Evolutionary conservation across 1,140 invertebrate genomes (phyloP).

Genomic region (Magallana ariakensis): DNA sequence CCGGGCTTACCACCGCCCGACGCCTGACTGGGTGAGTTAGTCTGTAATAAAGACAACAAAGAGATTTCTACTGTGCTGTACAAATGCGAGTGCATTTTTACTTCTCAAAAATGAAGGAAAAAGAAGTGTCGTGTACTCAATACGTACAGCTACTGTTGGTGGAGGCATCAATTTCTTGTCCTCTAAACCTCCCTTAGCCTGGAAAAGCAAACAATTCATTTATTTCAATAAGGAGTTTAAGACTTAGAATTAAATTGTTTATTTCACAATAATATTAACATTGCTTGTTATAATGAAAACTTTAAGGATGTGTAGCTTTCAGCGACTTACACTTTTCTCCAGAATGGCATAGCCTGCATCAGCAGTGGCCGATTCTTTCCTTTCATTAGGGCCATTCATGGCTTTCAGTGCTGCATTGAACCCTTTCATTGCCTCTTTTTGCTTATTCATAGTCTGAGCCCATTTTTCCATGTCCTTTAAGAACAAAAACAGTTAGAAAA

Average conservation of each 20-base stretch:
- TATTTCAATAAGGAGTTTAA: not conserved
- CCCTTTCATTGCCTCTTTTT: conserved; percentile 91
- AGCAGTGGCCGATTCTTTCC: conserved; percentile 84
- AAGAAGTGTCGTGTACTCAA: not conserved
- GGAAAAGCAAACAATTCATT: conserved; percentile 15
- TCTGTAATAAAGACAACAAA: not conserved
- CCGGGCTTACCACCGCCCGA: conserved; percentile 58
- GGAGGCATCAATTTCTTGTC: conserved; percentile 75
- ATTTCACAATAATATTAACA: not conserved
- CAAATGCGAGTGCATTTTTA: too few species aligned
- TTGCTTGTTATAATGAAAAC: not conserved
- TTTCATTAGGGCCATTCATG: conserved; percentile 71
- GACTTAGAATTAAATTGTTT: not conserved
- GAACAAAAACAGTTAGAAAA: not conserved
- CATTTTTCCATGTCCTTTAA: conserved; percentile 92
- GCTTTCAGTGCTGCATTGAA: conserved; percentile 79
- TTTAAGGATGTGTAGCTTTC: too few species aligned
- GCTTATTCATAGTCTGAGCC: conserved; percentile 98
- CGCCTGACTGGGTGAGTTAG: not conserved
- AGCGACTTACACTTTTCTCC: conserved; percentile 82
- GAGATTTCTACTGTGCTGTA: too few species aligned
- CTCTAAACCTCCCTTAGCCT: conserved; percentile 62
- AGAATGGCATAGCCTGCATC: conserved; percentile 95
- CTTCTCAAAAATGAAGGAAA: too few species aligned
- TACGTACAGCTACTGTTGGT: conserved; percentile 64